Conservation (phyloP, 2,888 invertebrate species). For the Automeris io region DNA sequence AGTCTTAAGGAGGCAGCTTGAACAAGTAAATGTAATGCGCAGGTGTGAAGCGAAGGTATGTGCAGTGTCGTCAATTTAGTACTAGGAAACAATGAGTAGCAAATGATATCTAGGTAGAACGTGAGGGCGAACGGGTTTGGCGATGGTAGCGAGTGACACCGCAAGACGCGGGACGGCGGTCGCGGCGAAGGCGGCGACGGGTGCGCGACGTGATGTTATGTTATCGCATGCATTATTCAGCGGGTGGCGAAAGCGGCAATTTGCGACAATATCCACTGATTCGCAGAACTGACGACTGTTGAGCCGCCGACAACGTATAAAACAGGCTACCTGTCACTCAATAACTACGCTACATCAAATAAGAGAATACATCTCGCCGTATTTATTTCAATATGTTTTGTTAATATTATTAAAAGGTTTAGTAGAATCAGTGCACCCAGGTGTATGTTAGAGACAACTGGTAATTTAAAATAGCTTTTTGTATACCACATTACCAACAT, state of each 20-base stretch:
- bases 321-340: slow-evolving; percentile 69
- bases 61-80: slow-evolving; percentile 22
- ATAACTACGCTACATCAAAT: slow-evolving; percentile 64
- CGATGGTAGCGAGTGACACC: slow-evolving; percentile 28
- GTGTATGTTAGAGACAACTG: too few species aligned
- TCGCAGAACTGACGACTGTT: slow-evolving; percentile 67
- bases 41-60: neutral
- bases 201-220: slow-evolving; percentile 68
- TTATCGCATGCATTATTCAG: slow-evolving; percentile 75
- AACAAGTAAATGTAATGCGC: neutral
- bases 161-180: slow-evolving; percentile 19
- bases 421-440: too few species aligned
- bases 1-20: neutral
- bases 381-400: neutral
- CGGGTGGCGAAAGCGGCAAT: slow-evolving; percentile 75
- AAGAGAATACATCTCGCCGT: too few species aligned
- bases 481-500: too few species aligned
- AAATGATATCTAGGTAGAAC: slow-evolving; percentile 36
- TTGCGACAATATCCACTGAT: slow-evolving; percentile 75
- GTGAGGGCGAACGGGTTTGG: slow-evolving; percentile 36
- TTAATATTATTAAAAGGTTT: neutral
- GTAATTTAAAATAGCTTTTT: too few species aligned
- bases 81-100: slow-evolving; percentile 42
- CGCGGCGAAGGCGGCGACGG: slow-evolving; percentile 31
- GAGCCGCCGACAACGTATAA: slow-evolving; percentile 65